These are phyloP conservation scores for Cryptotermes secundus DNA, from an alignment of 1,140 invertebrate species.

Conservation along the genomic window DNA sequence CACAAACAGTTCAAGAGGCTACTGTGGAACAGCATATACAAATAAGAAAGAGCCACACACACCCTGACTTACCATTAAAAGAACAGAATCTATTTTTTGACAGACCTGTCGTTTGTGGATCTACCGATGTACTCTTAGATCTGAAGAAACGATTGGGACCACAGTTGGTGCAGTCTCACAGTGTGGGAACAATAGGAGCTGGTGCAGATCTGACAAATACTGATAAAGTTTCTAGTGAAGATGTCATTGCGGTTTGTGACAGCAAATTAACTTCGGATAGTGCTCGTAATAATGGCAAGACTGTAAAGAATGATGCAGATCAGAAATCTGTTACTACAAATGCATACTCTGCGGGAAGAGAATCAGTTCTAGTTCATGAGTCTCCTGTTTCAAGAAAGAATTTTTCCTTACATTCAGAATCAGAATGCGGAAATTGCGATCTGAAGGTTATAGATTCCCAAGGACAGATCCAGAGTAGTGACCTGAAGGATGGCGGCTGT, in stretches of 20 bases:
- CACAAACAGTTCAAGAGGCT: not conserved
- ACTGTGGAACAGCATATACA: not conserved
- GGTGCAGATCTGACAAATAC: too few relatives aligned
- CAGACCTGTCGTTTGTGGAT: not conserved
- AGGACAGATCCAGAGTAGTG: not conserved
- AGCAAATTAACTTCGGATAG: not conserved
- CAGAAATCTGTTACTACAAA: not conserved
- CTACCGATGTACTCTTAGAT: not conserved
- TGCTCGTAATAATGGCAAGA: not conserved
- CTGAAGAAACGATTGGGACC: not conserved
- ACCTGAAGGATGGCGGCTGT: not conserved
- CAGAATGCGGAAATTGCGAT: not conserved
- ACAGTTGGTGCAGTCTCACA: not conserved
- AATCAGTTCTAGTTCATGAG: not conserved
- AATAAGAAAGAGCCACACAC: not conserved
- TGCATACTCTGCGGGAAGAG: not conserved
- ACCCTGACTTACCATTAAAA: not conserved
- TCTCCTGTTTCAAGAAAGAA: not conserved
- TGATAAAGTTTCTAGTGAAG: not conserved
- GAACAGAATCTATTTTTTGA: not conserved
- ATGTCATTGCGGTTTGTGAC: not conserved
- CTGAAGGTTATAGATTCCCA: not conserved
- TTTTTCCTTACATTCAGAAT: not conserved
- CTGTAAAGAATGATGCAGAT: not conserved
- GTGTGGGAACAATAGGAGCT: too few relatives aligned